Percentiles rank a stretch among this genome's conserved stretches.
Evolutionary conservation across 2,113 vertebrate species (phyloP).

Genomic region (Pampusana beccarii): DNA sequence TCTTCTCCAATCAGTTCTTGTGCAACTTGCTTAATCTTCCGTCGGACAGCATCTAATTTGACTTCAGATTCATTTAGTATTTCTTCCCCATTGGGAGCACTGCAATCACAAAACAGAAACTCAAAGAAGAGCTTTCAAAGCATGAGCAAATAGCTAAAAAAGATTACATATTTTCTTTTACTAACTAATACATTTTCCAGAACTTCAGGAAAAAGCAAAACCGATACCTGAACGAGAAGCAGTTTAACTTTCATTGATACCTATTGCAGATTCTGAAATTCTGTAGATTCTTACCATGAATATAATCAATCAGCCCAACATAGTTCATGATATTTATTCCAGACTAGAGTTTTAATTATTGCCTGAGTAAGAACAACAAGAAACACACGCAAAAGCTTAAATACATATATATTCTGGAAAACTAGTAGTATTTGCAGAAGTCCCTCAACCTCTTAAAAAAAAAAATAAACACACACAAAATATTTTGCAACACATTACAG

Average conservation of each 20-base stretch:
- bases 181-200: background rate
- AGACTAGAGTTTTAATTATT: background rate
- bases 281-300: background rate
- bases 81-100: constrained; percentile 85
- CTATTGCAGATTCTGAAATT: background rate
- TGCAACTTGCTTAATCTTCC: constrained; percentile 90
- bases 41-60: constrained; percentile 87
- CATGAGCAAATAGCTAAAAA: background rate
- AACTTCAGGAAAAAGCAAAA: background rate
- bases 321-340: background rate
- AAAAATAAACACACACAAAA: no score
- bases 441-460: background rate
- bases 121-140: background rate
- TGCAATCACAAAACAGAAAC: constrained; percentile 63
- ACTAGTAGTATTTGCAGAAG: background rate
- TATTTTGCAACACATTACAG: background rate
- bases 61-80: constrained; percentile 88
- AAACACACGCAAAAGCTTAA: background rate
- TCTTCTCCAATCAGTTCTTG: constrained; percentile 92
- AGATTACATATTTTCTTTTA: background rate
- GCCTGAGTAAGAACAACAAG: background rate
- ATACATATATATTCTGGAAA: background rate
- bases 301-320: background rate
- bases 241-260: background rate
- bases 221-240: background rate